phyloP scores from a whole-genome alignment of 2,888 invertebrate genomes.

The Lordiphosa fenestrarum region DNA sequence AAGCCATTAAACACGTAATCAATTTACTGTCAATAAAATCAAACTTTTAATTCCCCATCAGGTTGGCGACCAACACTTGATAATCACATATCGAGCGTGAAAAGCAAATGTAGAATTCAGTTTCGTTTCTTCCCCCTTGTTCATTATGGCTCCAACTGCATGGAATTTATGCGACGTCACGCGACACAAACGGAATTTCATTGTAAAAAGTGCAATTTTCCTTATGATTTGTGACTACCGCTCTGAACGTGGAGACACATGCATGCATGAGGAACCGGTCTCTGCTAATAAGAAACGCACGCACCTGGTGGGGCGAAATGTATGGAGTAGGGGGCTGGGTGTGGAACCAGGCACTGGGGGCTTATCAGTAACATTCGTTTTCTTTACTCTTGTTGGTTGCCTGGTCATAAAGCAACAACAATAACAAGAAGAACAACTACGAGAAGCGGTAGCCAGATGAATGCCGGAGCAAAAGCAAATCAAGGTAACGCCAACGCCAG shows the following conservation, averaged over 20 bases:
- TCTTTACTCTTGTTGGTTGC: constrained; percentile 44
- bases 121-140: too few species aligned
- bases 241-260: constrained; percentile 13
- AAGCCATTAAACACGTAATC: background rate
- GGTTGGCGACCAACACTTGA: constrained; percentile 31
- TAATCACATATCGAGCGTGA: constrained; percentile 48
- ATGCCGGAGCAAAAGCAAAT: constrained; percentile 31
- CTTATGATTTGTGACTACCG: constrained; percentile 10
- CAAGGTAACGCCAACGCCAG: constrained; percentile 24
- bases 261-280: constrained; percentile 47
- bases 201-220: constrained; percentile 22
- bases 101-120: constrained; percentile 35
- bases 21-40: constrained; percentile 15
- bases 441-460: constrained; percentile 46
- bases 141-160: constrained; percentile 22
- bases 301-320: constrained; percentile 37
- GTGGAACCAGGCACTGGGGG: constrained; percentile 25
- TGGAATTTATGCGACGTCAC: constrained; percentile 51
- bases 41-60: too few species aligned
- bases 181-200: constrained; percentile 40
- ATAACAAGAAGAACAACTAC: constrained; percentile 12
- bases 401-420: constrained; percentile 44
- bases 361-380: constrained; percentile 60
- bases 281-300: constrained; percentile 42
- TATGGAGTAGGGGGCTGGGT: constrained; percentile 5